Evolutionary conservation across 2,113 vertebrate species (phyloP).

Genomic region (Pangasianodon hypophthalmus): DNA sequence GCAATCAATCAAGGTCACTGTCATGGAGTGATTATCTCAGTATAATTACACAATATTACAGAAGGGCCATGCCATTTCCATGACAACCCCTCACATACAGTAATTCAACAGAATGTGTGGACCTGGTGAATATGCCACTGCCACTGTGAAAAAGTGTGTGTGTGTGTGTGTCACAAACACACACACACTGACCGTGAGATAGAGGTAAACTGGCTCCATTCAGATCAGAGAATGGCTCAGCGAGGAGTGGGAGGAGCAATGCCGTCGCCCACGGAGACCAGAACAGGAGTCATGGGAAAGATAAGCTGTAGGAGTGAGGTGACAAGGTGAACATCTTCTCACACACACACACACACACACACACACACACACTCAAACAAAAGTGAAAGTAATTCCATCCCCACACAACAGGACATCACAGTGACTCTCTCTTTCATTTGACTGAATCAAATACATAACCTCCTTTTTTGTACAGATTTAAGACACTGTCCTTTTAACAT

Average conservation of each 20-base stretch:
- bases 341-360: slow-evolving; percentile 35
- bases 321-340: slow-evolving; percentile 48
- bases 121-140: slow-evolving; percentile 15
- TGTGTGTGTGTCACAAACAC: slow-evolving; percentile 29
- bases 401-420: not conserved
- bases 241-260: slow-evolving; percentile 35
- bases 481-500: not conserved
- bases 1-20: slow-evolving; percentile 60
- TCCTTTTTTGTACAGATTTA: not conserved
- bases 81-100: slow-evolving; percentile 65
- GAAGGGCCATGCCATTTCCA: slow-evolving; percentile 62
- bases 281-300: slow-evolving; percentile 58
- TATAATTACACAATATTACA: slow-evolving; percentile 62
- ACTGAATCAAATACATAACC: not conserved
- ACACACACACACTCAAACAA: slow-evolving; percentile 25
- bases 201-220: slow-evolving; percentile 53
- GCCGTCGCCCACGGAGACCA: slow-evolving; percentile 48
- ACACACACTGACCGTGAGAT: slow-evolving; percentile 42
- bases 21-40: slow-evolving; percentile 51
- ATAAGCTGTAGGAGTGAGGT: slow-evolving; percentile 55
- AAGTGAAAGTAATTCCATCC: not conserved
- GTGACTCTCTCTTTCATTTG: not conserved
- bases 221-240: slow-evolving; percentile 45
- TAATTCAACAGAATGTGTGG: slow-evolving; percentile 59
- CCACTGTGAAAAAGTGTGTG: slow-evolving; percentile 8